Evolutionary conservation across 2,888 invertebrate genomes (phyloP), one percentile per base, ranked within the genome.

Genomic region (Halocaridina rubra): DNA sequence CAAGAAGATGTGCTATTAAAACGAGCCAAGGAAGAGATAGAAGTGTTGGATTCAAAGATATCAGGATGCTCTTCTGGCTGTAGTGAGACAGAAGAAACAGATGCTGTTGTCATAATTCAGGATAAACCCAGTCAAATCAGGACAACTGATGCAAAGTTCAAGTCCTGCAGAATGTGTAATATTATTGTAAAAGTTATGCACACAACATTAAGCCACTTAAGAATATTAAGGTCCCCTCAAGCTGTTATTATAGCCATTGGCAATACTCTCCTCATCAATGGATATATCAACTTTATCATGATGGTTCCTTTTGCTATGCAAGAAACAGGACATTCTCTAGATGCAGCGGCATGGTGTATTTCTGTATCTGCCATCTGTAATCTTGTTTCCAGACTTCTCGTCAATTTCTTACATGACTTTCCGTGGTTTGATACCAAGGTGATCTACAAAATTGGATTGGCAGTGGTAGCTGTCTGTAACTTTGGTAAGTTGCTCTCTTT

Each of bases 231-330:
- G 30, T 29, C 30, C 4, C 10, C 27, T 5, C 46, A 33, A 13
- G 46, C 79, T 22, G 29, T 33, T 16, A 79, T 61, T 8, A 22
- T 79, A 16, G 16, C 39, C 19, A 29, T 67, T 5, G 24, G 22
- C 33, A 39, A 19, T 10, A 39, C 33, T 10, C 3, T 61, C n/a
- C 10, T 27, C 53, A 19, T 79, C 10, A 69, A 53, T 22, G 29
- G 27, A 13, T 75, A 75, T 29, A 3, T 29, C n/a, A 79, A 79
- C 19, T 39, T 79, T 2, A 29, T 79, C 29, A 39, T 69, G 30
- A n/a, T 79, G 57, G 19, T 79, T 3, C 79, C 79, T 27, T 79
- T 79, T 32, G 57, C 46, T 19, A 79, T 79, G 79, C 29, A 69
- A 24, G 59, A 53, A 5, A 33, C 27, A 8, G 86, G 86, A 16